Base-by-base conservation (phyloP, 2,888 invertebrate genomes). In the Latrodectus hesperus region DNA sequence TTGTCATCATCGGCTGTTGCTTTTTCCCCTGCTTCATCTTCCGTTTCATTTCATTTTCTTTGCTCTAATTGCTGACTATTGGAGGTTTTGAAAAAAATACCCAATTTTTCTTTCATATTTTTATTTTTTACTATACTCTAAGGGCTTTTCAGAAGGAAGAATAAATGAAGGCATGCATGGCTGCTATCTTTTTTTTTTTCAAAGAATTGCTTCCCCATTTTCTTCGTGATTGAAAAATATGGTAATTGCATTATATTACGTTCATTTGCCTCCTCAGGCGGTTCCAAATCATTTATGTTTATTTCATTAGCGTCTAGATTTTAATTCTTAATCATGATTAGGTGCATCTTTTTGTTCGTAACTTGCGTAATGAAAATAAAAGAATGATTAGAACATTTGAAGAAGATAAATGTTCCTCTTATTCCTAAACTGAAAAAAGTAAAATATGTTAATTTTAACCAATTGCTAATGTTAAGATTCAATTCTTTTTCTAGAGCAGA, bases 191-290 rank as follows among this genome's bases (percentile, higher is more conserved):
- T 53, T 67, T 68, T 52, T 73, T 17, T 26, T 65, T 49, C 67
- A 52, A 65, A 17, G 64, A 12, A 49, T 65, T 64, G 51, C 16
- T 17, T 49, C 38, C 17, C 38, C 26, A 38, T 71, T 80, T 80
- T 60, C 65, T 38, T 38, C n/a, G 26, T 79, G 75, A 86, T 80
- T 75, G 71, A 70, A 84, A 80, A 80, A 86, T 80, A 80, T 75
- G 80, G 80, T 86, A 86, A 86, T 86, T 71, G 80, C 70, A 86
- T 86, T 86, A 75, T 68, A 86, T 86, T 80, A 80, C 76, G 75
- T 60, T 53, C 71, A 17, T 78, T 71, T 78, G 53, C 67, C 65
- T 86, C 80, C 71, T 73, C 12, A 71, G 78, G 73, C 52, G 26
- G 64, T 73, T n/a, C 53, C 71, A 68, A 79, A 68, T 26, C 67